Evolutionary conservation across 2,888 invertebrate species (phyloP), one percentile per base, ranked within the genome.

Genomic region (Lasioglossum leucozonium): DNA sequence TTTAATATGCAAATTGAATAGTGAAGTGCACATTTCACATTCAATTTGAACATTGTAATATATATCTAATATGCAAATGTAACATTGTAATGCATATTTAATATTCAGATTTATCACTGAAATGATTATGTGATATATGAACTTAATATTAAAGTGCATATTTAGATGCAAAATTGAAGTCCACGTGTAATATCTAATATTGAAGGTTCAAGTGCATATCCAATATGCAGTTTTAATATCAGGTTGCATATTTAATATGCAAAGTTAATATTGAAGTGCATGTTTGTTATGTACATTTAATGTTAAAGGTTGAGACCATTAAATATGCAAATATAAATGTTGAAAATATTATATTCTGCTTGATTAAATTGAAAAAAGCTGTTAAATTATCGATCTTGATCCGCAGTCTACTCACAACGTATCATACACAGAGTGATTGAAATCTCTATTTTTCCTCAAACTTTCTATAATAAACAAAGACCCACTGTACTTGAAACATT

Each of bases 401-500:
- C 62, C 62, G 62, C 62, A 62, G 62, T 62, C 62, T 62, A 62
- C 5, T 42, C 44, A 34, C 37, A 22, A 30, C 16, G 62, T 26
- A 34, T 18, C 2, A n/a, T n/a, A n/a, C n/a, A n/a, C n/a, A 37
- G 26, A 65, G 72, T 6, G 11, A 22, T 65, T 16, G 8, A 51
- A 73, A 47, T 44, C 22, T 37, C n/a, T 65, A 71, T 40, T 76
- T 67, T 76, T 65, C 26, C 26, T 47, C 34, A 62, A 62, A 16
- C 13, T 62, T 62, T 62, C 26, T 62, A 62, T 30, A 16, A 72
- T 34, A 51, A 67, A 47, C 42, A 26, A 13, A 26, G 42, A 79
- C 65, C 44, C 71, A 69, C 30, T 62, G 62, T 62, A 62, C 62
- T 62, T 2, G 62, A 79, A 72, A 81, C 58, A 58, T 74, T 62